Evolutionary conservation across 2,797 vertebrate genomes (phyloP), one percentile per base, ranked within the genome.

Genomic region (Lepilemur septentrionalis): DNA sequence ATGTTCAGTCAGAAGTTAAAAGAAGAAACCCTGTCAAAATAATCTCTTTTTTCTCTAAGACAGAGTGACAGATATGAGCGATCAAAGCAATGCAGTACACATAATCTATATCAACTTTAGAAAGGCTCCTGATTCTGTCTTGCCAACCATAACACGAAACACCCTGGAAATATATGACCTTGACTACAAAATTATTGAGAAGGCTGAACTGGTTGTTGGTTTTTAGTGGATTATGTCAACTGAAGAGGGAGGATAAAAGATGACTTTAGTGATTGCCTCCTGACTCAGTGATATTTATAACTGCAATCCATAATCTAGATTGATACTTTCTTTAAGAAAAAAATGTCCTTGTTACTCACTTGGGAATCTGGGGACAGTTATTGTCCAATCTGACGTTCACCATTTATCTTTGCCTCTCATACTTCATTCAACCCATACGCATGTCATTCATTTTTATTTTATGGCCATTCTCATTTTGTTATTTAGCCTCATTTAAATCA

Each of bases 181-280:
- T 93, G 55, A 90, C 50, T 89, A 50, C 32, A 90, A 41, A 93
- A 85, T 94, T 91, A 92, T 87, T 87, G 72, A 94, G 23, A 25
- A 73, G 28, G 43, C 30, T 59, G 35, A 96, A 41, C 18, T 79
- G 13, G 35, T 46, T 94, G 23, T 59, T 84, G 91, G 52, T 41
- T 75, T 97, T 93, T 72, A 46, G 35, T 69, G 82, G 81, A 89
- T 94, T 79, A 78, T 97, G 82, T 97, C 82, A 91, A 38, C 82
- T 70, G 55, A 83, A 43, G 18, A 93, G 25, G n/a, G 55, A 67
- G n/a, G 65, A 92, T 95, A 95, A 97, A 94, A 67, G 43, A 80
- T 94, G 41, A 4, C 41, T 93, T 93, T 55, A 63, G 52, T 8
- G 52, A 96, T 38, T 91, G 72, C 48, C 84, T 75, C 65, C 93